Percentiles rank a stretch among this genome's conserved stretches.
Evolutionary conservation across 2,113 vertebrate species (phyloP).

Genomic region (Petroica traversi): DNA sequence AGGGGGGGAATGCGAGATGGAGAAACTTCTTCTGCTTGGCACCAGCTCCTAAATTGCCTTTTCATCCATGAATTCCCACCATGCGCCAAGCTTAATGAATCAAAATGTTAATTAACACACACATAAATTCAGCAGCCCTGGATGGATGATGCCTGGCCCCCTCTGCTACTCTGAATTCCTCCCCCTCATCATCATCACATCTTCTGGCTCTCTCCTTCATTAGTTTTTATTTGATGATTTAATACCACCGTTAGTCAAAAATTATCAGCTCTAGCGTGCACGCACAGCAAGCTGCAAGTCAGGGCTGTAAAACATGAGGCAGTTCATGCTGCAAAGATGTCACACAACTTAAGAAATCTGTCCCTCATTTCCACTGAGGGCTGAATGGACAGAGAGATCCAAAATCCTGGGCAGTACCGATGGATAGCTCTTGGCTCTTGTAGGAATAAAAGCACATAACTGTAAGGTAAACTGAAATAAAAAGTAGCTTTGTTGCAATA

Average conservation of each 20-base stretch:
- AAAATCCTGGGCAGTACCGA: not conserved
- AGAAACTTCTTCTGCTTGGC: not conserved
- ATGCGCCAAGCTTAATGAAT: constrained; percentile 16
- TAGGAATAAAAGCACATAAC: not conserved
- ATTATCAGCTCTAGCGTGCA: not conserved
- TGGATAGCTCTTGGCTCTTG: fast-evolving
- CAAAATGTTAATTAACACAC: constrained; percentile 23
- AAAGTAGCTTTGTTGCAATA: not conserved
- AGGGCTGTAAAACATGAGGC: not conserved
- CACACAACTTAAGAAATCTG: not conserved
- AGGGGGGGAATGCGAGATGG: not conserved
- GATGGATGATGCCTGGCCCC: not conserved
- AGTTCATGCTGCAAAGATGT: not conserved
- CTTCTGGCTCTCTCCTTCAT: constrained; percentile 29
- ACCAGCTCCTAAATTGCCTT: not conserved
- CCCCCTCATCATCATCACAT: constrained; percentile 39
- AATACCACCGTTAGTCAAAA: not conserved
- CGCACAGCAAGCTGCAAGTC: not conserved
- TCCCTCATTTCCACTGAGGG: not conserved
- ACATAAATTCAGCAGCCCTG: not conserved
- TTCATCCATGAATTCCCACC: not conserved
- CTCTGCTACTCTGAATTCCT: not conserved
- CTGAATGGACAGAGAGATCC: not conserved
- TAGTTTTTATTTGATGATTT: constrained; percentile 59
- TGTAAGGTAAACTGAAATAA: not conserved